Base-by-base conservation (phyloP, 1,140 invertebrate genomes). In the Drosophila sturtevanti region DNA sequence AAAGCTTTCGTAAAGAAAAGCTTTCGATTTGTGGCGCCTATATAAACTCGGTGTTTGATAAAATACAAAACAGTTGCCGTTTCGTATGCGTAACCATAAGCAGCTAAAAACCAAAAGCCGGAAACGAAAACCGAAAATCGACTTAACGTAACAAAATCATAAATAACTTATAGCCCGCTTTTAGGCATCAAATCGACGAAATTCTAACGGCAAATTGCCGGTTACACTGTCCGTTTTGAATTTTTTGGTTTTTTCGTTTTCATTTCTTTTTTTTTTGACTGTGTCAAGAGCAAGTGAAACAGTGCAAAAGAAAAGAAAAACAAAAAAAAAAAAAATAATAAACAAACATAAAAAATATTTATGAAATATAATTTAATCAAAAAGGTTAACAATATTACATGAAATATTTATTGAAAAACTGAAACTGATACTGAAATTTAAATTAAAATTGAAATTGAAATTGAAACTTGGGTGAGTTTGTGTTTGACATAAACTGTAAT, bases 31-130 rank as follows among this genome's bases (percentile, higher is more conserved):
- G 34, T n/a, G 38, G 24, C 58, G 44, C 84, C 82, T 89, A 48
- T 87, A 87, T 72, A 89, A 82, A 69, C 75, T 54, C 7, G 68
- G 12, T 34, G 71, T 71, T 51, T 87, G 84, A 87, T 82, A 72
- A 80, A 80, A 79, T 63, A 31, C 64, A 77, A 41, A 68, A 66
- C 82, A 86, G 82, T 86, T 87, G 73, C 79, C 82, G 82, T 87
- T 79, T 55, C 82, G 82, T 63, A 78, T 82, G 81, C 78, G 78
- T 87, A 68, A 76, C 74, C 65, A 77, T 70, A 44, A 77, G 68
- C 78, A 68, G 55, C 70, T 16, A 22, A 21, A 61, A 16, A 64
- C 48, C 71, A 73, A 14, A 68, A 31, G 34, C 61, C 56, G 61
- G 38, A 34, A 58, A 37, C 61, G 58, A 14, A 48, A 35, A 16